Percentiles rank a stretch among this genome's conserved stretches.
phyloP scores from a whole-genome alignment of 2,888 invertebrate species.

The Leptinotarsa peninsularis region DNA sequence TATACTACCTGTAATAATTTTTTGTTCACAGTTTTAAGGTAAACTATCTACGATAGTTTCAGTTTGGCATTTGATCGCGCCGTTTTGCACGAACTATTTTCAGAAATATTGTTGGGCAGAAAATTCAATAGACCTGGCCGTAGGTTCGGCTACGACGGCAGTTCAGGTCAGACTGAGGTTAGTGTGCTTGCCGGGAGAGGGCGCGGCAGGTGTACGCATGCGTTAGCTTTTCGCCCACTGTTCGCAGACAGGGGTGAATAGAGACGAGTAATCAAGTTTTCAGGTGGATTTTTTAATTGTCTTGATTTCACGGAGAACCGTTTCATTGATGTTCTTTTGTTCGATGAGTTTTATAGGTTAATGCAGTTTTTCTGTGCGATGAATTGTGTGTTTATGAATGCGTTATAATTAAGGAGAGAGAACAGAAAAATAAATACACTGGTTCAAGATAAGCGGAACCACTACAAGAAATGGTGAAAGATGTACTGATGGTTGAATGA shows the following conservation, averaged over 20 bases:
- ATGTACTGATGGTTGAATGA: too few species aligned
- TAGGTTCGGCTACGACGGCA: slow-evolving; percentile 53
- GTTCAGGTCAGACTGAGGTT: slow-evolving; percentile 65
- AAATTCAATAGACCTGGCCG: slow-evolving; percentile 50
- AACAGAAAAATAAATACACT: too few species aligned
- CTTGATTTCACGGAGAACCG: slow-evolving; percentile 40
- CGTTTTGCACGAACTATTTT: slow-evolving; percentile 42
- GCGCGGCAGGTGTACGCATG: slow-evolving; percentile 55
- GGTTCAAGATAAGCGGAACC: too few species aligned
- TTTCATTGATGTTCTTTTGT: slow-evolving; percentile 45
- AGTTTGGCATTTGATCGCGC: slow-evolving; percentile 42
- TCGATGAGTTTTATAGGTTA: slow-evolving; percentile 44
- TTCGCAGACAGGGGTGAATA: slow-evolving; percentile 51
- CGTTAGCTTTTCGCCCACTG: slow-evolving; percentile 52
- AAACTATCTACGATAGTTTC: slow-evolving; percentile 34
- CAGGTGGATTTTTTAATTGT: slow-evolving; percentile 55
- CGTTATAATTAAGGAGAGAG: too few species aligned
- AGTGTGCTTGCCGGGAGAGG: slow-evolving; percentile 59
- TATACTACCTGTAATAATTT: slow-evolving; percentile 13
- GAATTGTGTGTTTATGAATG: slow-evolving; percentile 20
- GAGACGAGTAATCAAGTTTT: slow-evolving; percentile 57
- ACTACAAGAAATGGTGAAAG: too few species aligned
- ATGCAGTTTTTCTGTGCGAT: slow-evolving; percentile 27
- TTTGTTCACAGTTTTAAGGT: slow-evolving; percentile 25
- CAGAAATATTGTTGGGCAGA: slow-evolving; percentile 38